Conservation (phyloP, 2,888 invertebrate species). For the Parnassius glacialis region DNA sequence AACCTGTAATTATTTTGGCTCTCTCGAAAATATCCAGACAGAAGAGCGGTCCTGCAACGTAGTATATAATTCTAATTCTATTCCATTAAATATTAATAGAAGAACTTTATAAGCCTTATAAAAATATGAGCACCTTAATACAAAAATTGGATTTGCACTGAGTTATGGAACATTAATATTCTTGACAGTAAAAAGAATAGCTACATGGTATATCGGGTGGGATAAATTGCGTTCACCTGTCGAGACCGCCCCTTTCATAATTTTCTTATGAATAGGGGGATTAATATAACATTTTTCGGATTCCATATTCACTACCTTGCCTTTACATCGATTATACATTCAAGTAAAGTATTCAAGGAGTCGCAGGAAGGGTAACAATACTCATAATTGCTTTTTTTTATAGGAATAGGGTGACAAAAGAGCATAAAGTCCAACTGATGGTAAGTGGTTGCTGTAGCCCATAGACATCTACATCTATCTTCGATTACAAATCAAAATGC, state of each 20-base stretch:
- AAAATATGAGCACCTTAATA: conserved; percentile 14
- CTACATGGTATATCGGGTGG: conserved; percentile 28
- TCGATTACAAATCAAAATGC: too few relatives aligned
- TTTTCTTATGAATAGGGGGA: conserved; percentile 21
- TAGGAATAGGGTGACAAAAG: too few relatives aligned
- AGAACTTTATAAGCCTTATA: neutral
- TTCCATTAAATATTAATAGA: neutral
- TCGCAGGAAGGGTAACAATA: too few relatives aligned
- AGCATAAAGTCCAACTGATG: too few relatives aligned
- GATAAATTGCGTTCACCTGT: conserved; percentile 28
- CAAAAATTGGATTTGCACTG: conserved; percentile 39
- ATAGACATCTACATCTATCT: too few relatives aligned
- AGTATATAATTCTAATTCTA: neutral
- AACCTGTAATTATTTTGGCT: too few relatives aligned
- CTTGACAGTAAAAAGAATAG: conserved; percentile 33
- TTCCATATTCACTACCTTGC: neutral
- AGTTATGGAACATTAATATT: conserved; percentile 42
- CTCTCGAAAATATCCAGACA: neutral
- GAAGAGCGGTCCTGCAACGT: neutral
- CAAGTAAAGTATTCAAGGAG: too few relatives aligned
- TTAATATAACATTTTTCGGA: neutral
- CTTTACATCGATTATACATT: too few relatives aligned
- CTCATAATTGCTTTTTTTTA: too few relatives aligned
- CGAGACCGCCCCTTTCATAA: conserved; percentile 15
- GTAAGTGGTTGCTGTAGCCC: too few relatives aligned